Percentiles rank a stretch among this genome's conserved stretches.
Evolutionary conservation across 1,140 invertebrate species (phyloP).

Genomic region (Eumeta japonica): DNA sequence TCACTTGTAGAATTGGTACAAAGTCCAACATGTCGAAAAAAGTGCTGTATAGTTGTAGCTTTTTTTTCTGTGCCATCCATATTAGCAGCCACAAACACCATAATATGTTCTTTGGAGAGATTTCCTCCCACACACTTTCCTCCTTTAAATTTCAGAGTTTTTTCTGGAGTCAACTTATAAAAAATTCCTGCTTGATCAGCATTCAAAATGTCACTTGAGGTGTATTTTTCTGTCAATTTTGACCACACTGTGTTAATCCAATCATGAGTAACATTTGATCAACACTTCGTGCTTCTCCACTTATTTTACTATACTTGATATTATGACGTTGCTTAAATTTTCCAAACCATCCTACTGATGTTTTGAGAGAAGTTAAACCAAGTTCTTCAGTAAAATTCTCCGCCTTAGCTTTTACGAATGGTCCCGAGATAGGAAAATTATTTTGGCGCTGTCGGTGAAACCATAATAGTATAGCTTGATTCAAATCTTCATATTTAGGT

Average conservation of each 20-base stretch:
- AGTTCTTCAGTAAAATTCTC: no score
- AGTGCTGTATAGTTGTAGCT: constrained; percentile 14
- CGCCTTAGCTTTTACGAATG: no score
- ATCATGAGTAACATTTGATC: constrained; percentile 12
- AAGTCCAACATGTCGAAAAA: no score
- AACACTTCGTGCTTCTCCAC: constrained; percentile 9
- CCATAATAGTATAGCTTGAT: no score
- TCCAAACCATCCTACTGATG: background rate
- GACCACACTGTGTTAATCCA: constrained; percentile 21
- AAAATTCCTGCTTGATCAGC: constrained; percentile 51
- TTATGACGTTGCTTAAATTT: constrained; percentile 5
- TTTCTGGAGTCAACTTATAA: constrained; percentile 26
- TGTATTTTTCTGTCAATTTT: constrained; percentile 19
- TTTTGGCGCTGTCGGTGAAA: no score
- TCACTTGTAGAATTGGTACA: no score
- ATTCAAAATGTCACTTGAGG: constrained; percentile 43
- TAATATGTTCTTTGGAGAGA: constrained; percentile 40
- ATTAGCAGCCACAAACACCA: constrained; percentile 37
- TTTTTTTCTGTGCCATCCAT: constrained; percentile 40
- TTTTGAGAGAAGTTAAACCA: no score
- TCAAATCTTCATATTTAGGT: no score
- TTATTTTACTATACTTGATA: constrained; percentile 3
- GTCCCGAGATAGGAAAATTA: no score
- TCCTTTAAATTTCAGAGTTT: constrained; percentile 29
- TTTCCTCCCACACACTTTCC: constrained; percentile 38